These are phyloP conservation scores for Thryonomys swinderianus DNA, from an alignment of 2,113 vertebrate species.

Conservation along the genomic window DNA sequence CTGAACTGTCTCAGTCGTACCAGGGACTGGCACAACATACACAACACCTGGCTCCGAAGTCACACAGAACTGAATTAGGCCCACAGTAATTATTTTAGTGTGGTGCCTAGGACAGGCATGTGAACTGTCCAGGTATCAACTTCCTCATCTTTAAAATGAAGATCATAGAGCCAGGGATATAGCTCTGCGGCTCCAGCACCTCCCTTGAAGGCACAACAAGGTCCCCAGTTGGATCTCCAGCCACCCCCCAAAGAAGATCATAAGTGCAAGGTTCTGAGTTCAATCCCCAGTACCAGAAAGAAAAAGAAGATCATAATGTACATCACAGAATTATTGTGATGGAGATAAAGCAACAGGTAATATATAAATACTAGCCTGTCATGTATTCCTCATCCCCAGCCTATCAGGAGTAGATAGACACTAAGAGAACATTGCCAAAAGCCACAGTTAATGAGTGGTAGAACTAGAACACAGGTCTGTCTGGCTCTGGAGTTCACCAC, in stretches of 20 bases:
- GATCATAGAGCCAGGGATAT: too few species aligned
- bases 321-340: not conserved
- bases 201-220: too few species aligned
- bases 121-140: not conserved
- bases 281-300: too few species aligned
- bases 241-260: too few species aligned
- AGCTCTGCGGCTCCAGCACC: too few species aligned
- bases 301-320: not conserved
- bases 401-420: not conserved
- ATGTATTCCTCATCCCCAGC: not conserved
- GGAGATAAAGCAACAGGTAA: not conserved
- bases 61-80: not conserved
- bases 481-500: not conserved
- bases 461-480: constrained; percentile 16
- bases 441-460: not conserved
- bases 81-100: not conserved
- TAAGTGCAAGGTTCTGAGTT: too few species aligned
- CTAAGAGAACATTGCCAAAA: not conserved
- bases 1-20: too few species aligned
- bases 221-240: too few species aligned
- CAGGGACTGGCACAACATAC: too few species aligned
- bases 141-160: not conserved
- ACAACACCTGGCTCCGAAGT: not conserved
- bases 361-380: not conserved
- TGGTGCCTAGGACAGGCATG: not conserved